phyloP scores from a whole-genome alignment of 2,113 vertebrate genomes.

The Saccopteryx bilineata region DNA sequence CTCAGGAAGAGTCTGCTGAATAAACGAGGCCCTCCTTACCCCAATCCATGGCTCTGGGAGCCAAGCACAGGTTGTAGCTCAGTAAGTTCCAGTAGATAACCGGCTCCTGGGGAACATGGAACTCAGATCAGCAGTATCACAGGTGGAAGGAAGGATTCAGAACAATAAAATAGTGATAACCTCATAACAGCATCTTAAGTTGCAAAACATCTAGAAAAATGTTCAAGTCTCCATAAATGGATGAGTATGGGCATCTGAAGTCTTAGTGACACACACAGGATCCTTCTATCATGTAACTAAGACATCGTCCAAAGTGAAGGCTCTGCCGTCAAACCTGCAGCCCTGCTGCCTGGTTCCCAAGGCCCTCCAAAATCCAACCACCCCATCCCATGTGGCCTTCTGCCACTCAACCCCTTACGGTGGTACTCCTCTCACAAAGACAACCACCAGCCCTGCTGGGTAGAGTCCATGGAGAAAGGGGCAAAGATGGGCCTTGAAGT shows the following conservation, averaged over 20 bases:
- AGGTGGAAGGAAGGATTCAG: not conserved
- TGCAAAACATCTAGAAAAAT: not conserved
- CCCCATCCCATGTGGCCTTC: not conserved
- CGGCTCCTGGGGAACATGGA: accelerated
- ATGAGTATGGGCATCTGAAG: not conserved
- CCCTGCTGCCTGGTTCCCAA: not conserved
- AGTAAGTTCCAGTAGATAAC: not conserved
- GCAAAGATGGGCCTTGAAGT: not conserved
- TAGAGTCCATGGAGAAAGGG: accelerated
- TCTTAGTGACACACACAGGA: too few species aligned
- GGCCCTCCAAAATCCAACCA: not conserved
- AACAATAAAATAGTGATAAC: too few species aligned
- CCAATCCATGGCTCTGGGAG: accelerated
- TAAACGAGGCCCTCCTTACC: not conserved
- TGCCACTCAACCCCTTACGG: accelerated
- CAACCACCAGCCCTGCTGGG: too few species aligned
- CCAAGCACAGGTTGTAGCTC: not conserved
- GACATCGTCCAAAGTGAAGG: not conserved
- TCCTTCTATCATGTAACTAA: not conserved
- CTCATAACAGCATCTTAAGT: not conserved
- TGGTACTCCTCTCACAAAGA: not conserved
- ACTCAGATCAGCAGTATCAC: accelerated
- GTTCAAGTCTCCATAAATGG: not conserved
- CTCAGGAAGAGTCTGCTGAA: not conserved
- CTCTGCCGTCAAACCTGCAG: not conserved